These are phyloP conservation scores for Erinaceus europaeus DNA, from an alignment of 2,113 vertebrate species.

Conservation along the genomic window DNA sequence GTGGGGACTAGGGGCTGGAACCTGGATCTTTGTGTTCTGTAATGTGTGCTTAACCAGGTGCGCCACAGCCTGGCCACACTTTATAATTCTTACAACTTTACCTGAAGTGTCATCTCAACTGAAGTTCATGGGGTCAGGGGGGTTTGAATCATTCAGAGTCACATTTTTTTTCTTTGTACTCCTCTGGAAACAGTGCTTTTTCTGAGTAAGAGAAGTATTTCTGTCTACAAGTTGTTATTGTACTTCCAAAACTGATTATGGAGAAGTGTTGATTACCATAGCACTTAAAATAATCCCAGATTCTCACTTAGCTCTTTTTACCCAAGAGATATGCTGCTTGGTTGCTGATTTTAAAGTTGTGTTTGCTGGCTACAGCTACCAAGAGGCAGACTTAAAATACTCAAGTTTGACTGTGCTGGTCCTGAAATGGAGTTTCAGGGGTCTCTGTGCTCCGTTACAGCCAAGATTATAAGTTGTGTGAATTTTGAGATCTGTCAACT, in stretches of 20 bases:
- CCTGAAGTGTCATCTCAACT: neutral
- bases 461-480: neutral
- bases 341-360: neutral
- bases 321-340: neutral
- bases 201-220: neutral
- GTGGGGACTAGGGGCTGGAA: too few relatives aligned
- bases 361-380: neutral
- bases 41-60: too few relatives aligned
- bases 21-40: too few relatives aligned
- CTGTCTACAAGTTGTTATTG: neutral
- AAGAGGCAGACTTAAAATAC: neutral
- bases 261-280: neutral
- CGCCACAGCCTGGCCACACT: too few relatives aligned
- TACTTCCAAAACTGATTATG: neutral
- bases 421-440: neutral
- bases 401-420: neutral
- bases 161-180: neutral
- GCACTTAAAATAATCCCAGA: neutral
- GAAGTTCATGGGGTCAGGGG: neutral
- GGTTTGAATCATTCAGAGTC: slow-evolving; percentile 8
- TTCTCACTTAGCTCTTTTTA: neutral
- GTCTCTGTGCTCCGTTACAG: neutral
- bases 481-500: neutral
- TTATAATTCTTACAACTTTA: neutral
- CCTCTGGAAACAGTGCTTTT: slow-evolving; percentile 7